Evolutionary conservation across 2,888 invertebrate genomes (phyloP), one percentile per base, ranked within the genome.

Genomic region (Dasypolia templi): DNA sequence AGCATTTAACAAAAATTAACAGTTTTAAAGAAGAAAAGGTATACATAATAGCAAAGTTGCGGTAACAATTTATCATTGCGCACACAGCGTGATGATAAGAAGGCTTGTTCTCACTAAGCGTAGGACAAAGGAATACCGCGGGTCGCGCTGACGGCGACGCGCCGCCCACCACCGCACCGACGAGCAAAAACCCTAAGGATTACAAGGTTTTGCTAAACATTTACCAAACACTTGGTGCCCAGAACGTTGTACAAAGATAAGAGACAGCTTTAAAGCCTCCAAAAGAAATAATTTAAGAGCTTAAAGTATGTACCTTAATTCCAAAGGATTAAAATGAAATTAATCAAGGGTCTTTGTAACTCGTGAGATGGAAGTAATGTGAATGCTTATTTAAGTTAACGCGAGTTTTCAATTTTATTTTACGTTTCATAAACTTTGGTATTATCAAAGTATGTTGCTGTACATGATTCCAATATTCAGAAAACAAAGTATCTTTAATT

Each of bases 141-240:
- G 81, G 79, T 68, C 82, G 72, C 71, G 62, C 68, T 64, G 67
- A 49, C 73, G 61, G 59, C 72, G 80, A 62, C 84, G 73, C 85
- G 59, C 82, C 82, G 46, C 49, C 78, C 62, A 63, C 77, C 84
- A 85, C 81, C 77, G 77, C 66, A 69, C 78, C 83, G 85, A 80
- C 77, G 78, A 81, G 92, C 92, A 94, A 93, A 94, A 94, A 93
- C 92, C 91, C 86, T 82, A 85, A 89, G 94, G 93, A 94, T 94
- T 94, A 94, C 90, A 90, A 86, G 89, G 91, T 91, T 90, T 90
- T 89, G 91, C 90, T 92, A 94, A 95, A 95, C 94, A 94, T 94
- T 94, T 93, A 92, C 92, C 90, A 90, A 91, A 92, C 92, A 93
- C 92, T 93, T 91, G 89, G 88, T 88, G 75, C 82, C 77, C 87